Base-by-base conservation (phyloP, 2,113 vertebrate species). In the Corvus cornix region DNA sequence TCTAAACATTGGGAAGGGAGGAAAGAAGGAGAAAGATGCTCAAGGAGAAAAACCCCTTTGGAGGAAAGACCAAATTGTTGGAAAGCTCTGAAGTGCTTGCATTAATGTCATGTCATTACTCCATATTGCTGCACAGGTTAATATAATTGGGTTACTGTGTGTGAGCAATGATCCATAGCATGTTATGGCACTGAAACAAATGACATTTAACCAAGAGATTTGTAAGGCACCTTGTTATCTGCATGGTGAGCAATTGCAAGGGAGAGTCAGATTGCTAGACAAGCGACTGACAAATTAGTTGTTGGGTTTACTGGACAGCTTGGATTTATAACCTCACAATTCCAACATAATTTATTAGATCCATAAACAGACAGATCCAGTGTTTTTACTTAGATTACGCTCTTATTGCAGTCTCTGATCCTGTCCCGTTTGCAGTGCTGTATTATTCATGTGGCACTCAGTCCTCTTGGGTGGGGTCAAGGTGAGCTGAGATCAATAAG, bases 191-290 rank as follows among this genome's bases (percentile, higher is more conserved):
- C 97, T 97, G 98, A 98, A 98, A 98, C 98, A 98, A 98, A 98
- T 98, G 98, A 98, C 98, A 98, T 98, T 98, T 98, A 98, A 98
- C 98, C 98, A 98, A 97, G 97, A 98, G 88, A 98, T 98, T 98
- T 98, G 97, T 96, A 97, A 97, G 97, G 97, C 96, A 97, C 98
- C 98, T 98, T 98, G 98, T 98, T 98, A 98, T 98, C 98, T 98
- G 94, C 97, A 96, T 96, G 97, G 97, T 96, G 98, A 98, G 97
- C 98, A 98, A 98, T 97, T 97, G 98, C 97, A 98, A 95, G 31
- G 3, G 96, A 97, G 97, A 97, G 97, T 97, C 97, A 91, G 97
- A 93, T 97, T 89, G 97, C 96, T 95, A 72, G 95, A 97, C 21
- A 84, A 98, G 97, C 90, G 55, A 98, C 98, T 98, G 98, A 98